These are phyloP conservation scores for Halcyon smyrnensis DNA, from an alignment of 2,797 vertebrate genomes.

Conservation along the genomic window DNA sequence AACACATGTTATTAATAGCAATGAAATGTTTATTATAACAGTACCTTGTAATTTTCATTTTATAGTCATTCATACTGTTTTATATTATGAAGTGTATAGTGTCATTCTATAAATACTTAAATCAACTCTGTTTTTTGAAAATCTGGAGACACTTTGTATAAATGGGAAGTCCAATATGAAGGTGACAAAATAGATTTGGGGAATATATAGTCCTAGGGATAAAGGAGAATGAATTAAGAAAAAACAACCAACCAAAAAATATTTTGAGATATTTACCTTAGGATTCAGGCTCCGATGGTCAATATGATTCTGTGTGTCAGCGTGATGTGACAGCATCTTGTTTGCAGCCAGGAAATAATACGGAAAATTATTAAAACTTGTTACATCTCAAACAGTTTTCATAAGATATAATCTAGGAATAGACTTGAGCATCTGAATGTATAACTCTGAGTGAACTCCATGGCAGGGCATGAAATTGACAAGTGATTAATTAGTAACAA, in stretches of 20 bases:
- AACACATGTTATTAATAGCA: neutral
- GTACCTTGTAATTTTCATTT: neutral
- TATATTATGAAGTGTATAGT: neutral
- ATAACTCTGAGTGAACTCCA: neutral
- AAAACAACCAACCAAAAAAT: no score
- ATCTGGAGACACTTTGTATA: neutral
- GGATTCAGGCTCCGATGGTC: slow-evolving; percentile 14
- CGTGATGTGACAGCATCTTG: slow-evolving; percentile 10
- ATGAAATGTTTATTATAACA: neutral
- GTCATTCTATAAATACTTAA: neutral
- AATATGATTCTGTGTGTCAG: neutral
- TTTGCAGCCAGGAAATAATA: neutral
- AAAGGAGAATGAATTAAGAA: neutral
- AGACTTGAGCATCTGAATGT: neutral
- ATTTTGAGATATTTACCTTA: neutral
- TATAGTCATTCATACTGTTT: neutral
- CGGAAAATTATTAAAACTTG: neutral
- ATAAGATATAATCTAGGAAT: neutral
- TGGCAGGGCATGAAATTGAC: neutral
- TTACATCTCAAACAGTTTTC: neutral
- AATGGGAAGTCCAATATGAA: neutral
- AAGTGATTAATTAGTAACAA: neutral
- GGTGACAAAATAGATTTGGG: neutral
- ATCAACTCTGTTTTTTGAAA: neutral
- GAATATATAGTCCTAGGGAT: neutral